A percentile compares a stretch with the other conserved stretches of the same genome.
These are phyloP conservation scores for Eupithecia abbreviata DNA, from an alignment of 2,888 invertebrate genomes.

Conservation along the genomic window DNA sequence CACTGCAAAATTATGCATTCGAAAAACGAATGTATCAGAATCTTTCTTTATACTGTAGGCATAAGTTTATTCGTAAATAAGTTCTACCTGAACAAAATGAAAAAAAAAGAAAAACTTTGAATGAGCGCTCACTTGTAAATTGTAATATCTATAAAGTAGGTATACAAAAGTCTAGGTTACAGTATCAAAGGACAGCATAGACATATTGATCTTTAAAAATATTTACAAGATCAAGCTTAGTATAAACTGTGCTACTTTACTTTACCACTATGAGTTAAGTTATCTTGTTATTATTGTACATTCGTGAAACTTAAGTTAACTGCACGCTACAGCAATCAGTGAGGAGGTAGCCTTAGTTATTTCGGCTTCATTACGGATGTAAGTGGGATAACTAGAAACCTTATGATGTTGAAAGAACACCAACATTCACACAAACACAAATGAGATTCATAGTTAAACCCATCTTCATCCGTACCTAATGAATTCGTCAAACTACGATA, in stretches of 20 bases:
- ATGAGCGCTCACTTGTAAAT: background rate
- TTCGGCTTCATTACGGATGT: background rate
- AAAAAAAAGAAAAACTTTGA: background rate
- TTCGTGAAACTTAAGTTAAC: constrained; percentile 34
- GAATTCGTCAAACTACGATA: too few species aligned
- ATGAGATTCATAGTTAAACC: too few species aligned
- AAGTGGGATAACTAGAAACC: too few species aligned
- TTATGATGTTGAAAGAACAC: too few species aligned
- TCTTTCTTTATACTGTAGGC: background rate
- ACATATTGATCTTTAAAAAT: constrained; percentile 73
- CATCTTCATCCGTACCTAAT: too few species aligned
- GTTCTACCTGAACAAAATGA: background rate
- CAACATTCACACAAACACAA: too few species aligned
- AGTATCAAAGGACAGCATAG: constrained; percentile 75
- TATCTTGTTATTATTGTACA: constrained; percentile 47
- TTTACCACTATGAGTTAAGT: constrained; percentile 44
- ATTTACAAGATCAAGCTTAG: constrained; percentile 79
- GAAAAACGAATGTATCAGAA: background rate
- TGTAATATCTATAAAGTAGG: constrained; percentile 40
- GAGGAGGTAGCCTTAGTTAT: background rate
- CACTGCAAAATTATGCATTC: background rate
- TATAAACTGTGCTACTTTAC: constrained; percentile 68
- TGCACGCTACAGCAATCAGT: constrained; percentile 29
- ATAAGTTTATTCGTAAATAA: background rate
- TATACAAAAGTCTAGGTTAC: constrained; percentile 76